Percentiles rank a stretch among this genome's conserved stretches.
Evolutionary conservation across 92 coral and sea anemone genomes (phyloP).

Genomic region (Epizoanthus illoricatus): DNA sequence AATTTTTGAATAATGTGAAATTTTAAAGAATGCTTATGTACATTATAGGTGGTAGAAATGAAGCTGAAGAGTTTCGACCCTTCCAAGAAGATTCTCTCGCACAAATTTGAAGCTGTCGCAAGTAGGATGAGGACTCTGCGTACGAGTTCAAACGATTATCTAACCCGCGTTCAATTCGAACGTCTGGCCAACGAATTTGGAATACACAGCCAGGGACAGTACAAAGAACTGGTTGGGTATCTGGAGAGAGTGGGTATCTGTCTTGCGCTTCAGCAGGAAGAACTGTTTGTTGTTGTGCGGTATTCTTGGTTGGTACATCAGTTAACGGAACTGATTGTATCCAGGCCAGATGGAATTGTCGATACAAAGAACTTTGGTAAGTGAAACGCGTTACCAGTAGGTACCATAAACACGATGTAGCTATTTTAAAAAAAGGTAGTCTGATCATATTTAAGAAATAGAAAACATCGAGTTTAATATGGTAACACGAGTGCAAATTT

Average conservation of each 20-base stretch:
- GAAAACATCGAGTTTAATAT: no score
- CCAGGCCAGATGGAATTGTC: conserved; percentile 50
- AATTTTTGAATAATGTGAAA: no score
- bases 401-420: no score
- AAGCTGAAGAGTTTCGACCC: conserved; percentile 9
- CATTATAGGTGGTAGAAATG: conserved; percentile 21
- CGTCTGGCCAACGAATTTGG: conserved; percentile 68
- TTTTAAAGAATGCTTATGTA: no score
- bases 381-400: neutral
- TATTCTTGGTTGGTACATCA: conserved; percentile 57
- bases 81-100: conserved; percentile 18
- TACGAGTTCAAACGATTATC: neutral
- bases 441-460: no score
- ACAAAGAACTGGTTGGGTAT: conserved; percentile 42
- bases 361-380: conserved; percentile 50
- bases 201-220: conserved; percentile 44
- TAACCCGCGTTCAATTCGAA: conserved; percentile 43
- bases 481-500: no score
- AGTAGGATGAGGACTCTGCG: neutral
- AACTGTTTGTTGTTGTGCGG: conserved; percentile 43
- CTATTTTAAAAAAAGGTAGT: no score
- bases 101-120: conserved; percentile 27
- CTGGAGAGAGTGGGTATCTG: conserved; percentile 61
- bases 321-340: conserved; percentile 41
- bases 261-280: conserved; percentile 47